A percentile compares a stretch with the other conserved stretches of the same genome.
These are phyloP conservation scores for Rosalia funebris DNA, from an alignment of 2,888 invertebrate genomes.

Conservation along the genomic window DNA sequence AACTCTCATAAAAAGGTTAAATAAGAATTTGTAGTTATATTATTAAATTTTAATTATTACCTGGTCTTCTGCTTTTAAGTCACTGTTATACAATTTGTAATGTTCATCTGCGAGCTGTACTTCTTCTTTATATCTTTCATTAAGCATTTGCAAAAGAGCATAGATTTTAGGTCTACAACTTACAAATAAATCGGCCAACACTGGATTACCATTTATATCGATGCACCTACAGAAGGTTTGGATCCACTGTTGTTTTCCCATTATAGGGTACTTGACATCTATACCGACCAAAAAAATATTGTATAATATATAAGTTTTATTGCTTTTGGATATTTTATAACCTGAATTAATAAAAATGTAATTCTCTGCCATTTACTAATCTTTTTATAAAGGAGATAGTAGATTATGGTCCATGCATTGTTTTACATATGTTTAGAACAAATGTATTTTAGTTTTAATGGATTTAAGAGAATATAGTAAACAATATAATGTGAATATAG, in stretches of 20 bases:
- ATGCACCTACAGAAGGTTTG: slow-evolving; percentile 52
- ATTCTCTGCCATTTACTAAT: no score
- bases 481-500: no score
- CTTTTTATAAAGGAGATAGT: no score
- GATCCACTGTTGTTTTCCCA: slow-evolving; percentile 61
- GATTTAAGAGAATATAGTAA: no score
- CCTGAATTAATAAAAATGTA: no score
- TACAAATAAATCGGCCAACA: slow-evolving; percentile 60
- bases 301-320: no score
- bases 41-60: slow-evolving; percentile 44
- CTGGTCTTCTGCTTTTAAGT: slow-evolving; percentile 57
- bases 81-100: slow-evolving; percentile 58
- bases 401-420: no score
- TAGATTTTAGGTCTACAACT: slow-evolving; percentile 65
- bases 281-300: slow-evolving; percentile 7
- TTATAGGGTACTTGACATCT: slow-evolving; percentile 61
- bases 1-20: no score
- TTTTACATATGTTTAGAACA: no score
- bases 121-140: slow-evolving; percentile 53
- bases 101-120: slow-evolving; percentile 58
- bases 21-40: no score
- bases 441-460: no score
- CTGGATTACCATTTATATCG: slow-evolving; percentile 54
- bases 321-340: no score
- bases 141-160: slow-evolving; percentile 60